Evolutionary conservation across 1,140 invertebrate genomes (phyloP).

Genomic region (Heliothis subflexa): DNA sequence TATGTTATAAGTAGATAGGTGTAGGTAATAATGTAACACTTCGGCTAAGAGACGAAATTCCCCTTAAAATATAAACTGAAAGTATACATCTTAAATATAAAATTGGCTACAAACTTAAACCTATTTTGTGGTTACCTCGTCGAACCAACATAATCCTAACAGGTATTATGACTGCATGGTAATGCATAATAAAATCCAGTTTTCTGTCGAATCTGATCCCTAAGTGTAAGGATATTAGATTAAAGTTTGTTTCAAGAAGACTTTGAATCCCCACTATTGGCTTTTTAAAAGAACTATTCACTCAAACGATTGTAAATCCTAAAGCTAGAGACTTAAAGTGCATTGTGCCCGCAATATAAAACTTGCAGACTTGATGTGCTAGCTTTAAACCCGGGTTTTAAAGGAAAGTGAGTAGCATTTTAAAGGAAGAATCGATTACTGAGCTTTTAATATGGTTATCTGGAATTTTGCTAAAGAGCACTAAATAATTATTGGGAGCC

Average conservation of each 20-base stretch:
- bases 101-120: no score
- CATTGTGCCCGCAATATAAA: neutral
- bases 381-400: constrained; percentile 27
- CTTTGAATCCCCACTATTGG: constrained; percentile 43
- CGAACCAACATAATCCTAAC: neutral
- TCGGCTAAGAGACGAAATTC: no score
- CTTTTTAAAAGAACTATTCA: neutral
- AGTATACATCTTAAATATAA: no score
- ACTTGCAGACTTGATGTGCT: constrained; percentile 28
- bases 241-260: constrained; percentile 45
- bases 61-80: no score
- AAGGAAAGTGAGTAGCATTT: constrained; percentile 49
- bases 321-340: neutral
- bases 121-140: no score
- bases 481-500: constrained; percentile 1
- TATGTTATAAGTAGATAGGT: no score
- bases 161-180: neutral
- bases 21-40: no score
- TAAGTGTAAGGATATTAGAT: constrained; percentile 42
- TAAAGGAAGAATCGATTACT: constrained; percentile 43
- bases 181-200: constrained; percentile 6
- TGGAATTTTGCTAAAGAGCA: constrained; percentile 15
- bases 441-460: constrained; percentile 20
- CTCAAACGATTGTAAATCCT: constrained; percentile 17
- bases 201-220: constrained; percentile 34